These are phyloP conservation scores for Vultur gryphus DNA, from an alignment of 2,797 vertebrate genomes.

Conservation along the genomic window DNA sequence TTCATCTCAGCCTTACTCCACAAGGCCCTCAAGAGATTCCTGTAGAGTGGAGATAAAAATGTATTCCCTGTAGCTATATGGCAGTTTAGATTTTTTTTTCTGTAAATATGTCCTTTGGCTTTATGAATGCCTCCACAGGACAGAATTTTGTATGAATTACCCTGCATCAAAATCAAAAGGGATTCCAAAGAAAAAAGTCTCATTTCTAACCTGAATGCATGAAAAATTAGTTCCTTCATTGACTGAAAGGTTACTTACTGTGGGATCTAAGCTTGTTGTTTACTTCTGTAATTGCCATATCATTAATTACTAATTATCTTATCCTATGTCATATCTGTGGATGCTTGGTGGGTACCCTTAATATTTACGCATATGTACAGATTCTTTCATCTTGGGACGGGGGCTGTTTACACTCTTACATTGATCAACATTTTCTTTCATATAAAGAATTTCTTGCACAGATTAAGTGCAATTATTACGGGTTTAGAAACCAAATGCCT, in stretches of 20 bases:
- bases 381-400: neutral
- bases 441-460: neutral
- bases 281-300: neutral
- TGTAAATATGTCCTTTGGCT: neutral
- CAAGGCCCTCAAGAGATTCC: neutral
- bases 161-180: neutral
- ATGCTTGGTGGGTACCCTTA: neutral
- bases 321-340: neutral
- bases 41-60: neutral
- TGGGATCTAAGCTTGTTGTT: neutral
- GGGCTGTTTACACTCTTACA: neutral
- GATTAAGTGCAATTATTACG: neutral
- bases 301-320: neutral
- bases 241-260: neutral
- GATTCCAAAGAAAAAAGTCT: neutral
- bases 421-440: neutral
- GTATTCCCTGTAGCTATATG: neutral
- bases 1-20: neutral
- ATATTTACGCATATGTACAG: neutral
- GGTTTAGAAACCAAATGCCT: conserved; percentile 1
- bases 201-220: neutral
- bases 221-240: neutral
- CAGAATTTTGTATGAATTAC: neutral
- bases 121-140: neutral
- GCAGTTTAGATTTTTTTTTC: neutral